These are phyloP conservation scores for Daphoenositta chrysoptera DNA, from an alignment of 2,113 vertebrate genomes.

Conservation along the genomic window DNA sequence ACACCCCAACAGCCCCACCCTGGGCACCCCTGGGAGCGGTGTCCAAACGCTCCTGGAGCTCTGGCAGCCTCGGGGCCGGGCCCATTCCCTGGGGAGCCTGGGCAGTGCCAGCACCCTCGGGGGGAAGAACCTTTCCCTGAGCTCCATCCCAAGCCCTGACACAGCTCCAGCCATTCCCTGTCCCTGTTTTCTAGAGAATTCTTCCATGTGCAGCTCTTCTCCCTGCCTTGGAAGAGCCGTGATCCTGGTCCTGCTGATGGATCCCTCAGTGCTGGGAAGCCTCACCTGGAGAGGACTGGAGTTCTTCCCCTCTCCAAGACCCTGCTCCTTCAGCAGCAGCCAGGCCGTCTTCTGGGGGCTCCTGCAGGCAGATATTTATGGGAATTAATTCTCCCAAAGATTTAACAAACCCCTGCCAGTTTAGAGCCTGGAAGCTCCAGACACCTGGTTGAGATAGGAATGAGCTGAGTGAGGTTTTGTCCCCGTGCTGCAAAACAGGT, in stretches of 20 bases:
- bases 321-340: background rate
- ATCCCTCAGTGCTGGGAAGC: background rate
- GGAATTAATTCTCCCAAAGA: background rate
- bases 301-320: background rate
- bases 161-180: background rate
- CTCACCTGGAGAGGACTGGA: background rate
- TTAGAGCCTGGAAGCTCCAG: background rate
- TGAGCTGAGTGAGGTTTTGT: background rate
- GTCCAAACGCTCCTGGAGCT: background rate
- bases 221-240: background rate
- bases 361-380: background rate
- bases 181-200: background rate
- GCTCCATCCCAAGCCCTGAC: background rate
- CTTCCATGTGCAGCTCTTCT: background rate
- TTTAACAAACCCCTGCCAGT: background rate
- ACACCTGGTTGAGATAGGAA: background rate
- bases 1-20: background rate
- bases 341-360: background rate
- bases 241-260: background rate
- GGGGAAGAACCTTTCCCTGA: background rate
- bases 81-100: background rate
- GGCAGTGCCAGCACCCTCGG: background rate
- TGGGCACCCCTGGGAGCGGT: background rate
- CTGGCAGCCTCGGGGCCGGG: background rate
- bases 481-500: fast-evolving